phyloP scores from a whole-genome alignment of 2,888 invertebrate genomes.

The Tolmerus cingulatus region DNA sequence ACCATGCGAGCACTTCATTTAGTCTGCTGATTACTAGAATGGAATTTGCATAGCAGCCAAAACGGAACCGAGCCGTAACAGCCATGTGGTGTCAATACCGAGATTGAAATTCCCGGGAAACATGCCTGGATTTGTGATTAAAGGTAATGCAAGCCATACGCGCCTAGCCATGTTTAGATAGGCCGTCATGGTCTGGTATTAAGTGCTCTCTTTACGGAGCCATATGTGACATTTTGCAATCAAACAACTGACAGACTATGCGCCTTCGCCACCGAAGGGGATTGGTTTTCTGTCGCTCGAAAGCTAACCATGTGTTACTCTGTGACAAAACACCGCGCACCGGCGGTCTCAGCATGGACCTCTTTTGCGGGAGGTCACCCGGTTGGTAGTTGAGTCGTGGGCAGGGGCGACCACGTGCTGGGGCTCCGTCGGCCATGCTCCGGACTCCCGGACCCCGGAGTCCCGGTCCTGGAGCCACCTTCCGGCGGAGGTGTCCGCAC shows the following conservation, averaged over 20 bases:
- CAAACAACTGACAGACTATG: constrained; percentile 46
- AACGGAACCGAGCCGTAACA: constrained; percentile 40
- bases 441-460: background rate
- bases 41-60: constrained; percentile 46
- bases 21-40: constrained; percentile 31
- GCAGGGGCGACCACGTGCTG: constrained; percentile 6
- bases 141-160: constrained; percentile 46
- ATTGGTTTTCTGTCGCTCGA: constrained; percentile 8
- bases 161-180: constrained; percentile 34
- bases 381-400: background rate
- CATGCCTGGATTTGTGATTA: constrained; percentile 44
- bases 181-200: constrained; percentile 20
- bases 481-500: background rate
- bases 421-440: background rate
- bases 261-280: constrained; percentile 6
- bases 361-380: background rate
- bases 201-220: constrained; percentile 41
- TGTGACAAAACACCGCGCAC: constrained; percentile 13
- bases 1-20: background rate
- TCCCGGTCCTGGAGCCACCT: background rate
- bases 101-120: constrained; percentile 32
- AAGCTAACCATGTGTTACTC: constrained; percentile 14
- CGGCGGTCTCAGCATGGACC: background rate
- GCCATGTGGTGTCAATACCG: constrained; percentile 45
- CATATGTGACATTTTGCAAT: constrained; percentile 49